These are phyloP conservation scores for Serranus cabrilla DNA, from an alignment of 2,797 vertebrate species.

Conservation along the genomic window DNA sequence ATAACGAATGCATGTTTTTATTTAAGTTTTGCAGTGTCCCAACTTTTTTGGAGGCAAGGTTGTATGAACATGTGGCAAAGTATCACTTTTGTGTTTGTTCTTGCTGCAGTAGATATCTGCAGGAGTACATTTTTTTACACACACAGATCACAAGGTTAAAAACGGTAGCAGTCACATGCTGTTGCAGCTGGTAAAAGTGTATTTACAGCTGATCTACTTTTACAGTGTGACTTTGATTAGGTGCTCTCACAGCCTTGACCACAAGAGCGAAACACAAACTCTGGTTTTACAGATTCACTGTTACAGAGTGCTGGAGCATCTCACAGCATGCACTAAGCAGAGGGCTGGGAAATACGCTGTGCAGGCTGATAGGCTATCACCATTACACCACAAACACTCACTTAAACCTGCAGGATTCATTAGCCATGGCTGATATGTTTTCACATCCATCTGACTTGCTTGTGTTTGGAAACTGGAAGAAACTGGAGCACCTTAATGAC, in stretches of 20 bases:
- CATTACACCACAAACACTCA: not conserved
- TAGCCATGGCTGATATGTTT: not conserved
- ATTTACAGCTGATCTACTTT: not conserved
- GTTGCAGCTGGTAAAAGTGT: not conserved
- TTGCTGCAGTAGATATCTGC: too few relatives aligned
- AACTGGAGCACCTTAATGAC: constrained; percentile 10
- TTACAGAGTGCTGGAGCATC: not conserved
- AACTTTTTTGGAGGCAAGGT: too few relatives aligned
- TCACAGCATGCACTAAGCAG: not conserved
- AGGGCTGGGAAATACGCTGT: not conserved
- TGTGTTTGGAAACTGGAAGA: not conserved
- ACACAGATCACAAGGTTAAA: too few relatives aligned
- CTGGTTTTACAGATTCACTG: not conserved
- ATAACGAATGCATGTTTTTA: too few relatives aligned
- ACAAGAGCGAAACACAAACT: not conserved
- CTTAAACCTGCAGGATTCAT: not conserved
- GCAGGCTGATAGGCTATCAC: not conserved
- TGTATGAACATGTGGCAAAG: too few relatives aligned
- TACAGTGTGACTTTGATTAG: too few relatives aligned
- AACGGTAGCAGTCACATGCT: too few relatives aligned
- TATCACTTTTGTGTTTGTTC: too few relatives aligned
- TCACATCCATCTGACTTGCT: not conserved
- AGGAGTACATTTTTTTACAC: too few relatives aligned
- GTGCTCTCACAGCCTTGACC: not conserved
- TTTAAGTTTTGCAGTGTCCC: too few relatives aligned